Evolutionary conservation across 2,113 vertebrate genomes (phyloP), one percentile per base, ranked within the genome.

Genomic region (Anser brachyrhynchus): DNA sequence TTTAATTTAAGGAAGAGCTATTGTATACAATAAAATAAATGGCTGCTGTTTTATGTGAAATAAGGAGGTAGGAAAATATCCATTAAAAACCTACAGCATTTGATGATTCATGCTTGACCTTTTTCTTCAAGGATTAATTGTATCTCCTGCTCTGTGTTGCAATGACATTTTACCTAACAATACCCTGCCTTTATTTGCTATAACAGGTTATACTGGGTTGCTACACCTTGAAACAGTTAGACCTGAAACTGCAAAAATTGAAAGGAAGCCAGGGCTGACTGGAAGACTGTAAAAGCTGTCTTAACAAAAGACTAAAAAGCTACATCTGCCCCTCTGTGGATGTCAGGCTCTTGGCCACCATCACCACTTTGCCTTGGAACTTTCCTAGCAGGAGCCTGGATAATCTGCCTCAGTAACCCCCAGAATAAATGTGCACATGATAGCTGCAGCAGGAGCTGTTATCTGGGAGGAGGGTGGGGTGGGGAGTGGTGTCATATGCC

Each of bases 21-120:
- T 85, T 75, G 19, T 44, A 57, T n/a, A 61, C 23, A 54, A n/a
- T 61, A 81, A 94, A 94, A 92, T 57, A 79, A 83, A 87, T n/a
- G 39, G 22, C 65, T 89, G 39, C 73, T 92, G 22, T 81, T 90
- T 54, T 31, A 11, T 19, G 35, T 33, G 62, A 64, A 81, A 31
- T 20, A 44, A 65, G 33, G 81, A 13, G 13, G 8, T 16, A 92
- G 43, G 66, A 43, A 96, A 94, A 75, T 25, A 89, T 14, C 92
- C 31, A 18, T 79, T 66, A 90, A 89, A 93, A 82, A 9, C 39
- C 54, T 61, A 13, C 52, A 84, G 70, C 19, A 43, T 65, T 33
- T 69, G 54, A 28, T 95, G 90, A 92, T 78, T 94, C 88, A 95
- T n/a, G 22, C 12, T 22, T 93, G 93, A 93, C 92, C 61, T 93